Evolutionary conservation across 2,797 vertebrate species (phyloP).

Genomic region (Spondyliosoma cantharus): DNA sequence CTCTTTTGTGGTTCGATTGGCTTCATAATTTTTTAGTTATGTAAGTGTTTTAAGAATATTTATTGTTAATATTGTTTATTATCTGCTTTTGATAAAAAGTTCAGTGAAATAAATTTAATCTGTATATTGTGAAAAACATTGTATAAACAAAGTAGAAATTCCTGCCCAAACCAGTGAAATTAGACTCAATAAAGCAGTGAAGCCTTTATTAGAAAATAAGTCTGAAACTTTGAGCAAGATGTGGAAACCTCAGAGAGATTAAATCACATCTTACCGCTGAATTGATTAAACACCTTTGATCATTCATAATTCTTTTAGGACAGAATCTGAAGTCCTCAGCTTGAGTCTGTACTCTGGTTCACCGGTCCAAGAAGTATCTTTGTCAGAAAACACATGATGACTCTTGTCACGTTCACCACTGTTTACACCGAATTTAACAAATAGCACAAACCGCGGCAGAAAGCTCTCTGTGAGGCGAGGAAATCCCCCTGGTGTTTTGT

Average conservation of each 20-base stretch:
- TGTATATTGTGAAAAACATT: not conserved
- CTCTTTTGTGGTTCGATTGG: no score
- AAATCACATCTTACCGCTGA: no score
- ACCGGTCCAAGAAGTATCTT: not conserved
- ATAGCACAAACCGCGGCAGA: constrained; percentile 33
- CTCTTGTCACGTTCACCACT: constrained; percentile 18
- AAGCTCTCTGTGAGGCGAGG: constrained; percentile 55
- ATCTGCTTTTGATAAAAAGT: not conserved
- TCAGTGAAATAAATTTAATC: not conserved
- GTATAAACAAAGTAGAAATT: no score
- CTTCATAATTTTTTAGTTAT: no score
- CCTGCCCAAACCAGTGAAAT: no score
- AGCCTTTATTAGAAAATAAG: not conserved
- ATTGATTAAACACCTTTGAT: not conserved
- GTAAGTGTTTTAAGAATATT: no score
- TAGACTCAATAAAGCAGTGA: not conserved
- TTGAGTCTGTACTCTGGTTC: not conserved
- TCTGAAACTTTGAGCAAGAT: not conserved
- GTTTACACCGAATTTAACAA: constrained; percentile 55
- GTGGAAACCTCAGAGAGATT: not conserved
- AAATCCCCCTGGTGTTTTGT: constrained; percentile 72
- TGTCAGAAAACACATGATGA: not conserved
- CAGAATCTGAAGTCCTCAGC: not conserved
- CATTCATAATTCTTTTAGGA: not conserved
- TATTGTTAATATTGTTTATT: no score